These are phyloP conservation scores for Sebastes hubbsi DNA, from an alignment of 2,797 vertebrate genomes.

Conservation along the genomic window DNA sequence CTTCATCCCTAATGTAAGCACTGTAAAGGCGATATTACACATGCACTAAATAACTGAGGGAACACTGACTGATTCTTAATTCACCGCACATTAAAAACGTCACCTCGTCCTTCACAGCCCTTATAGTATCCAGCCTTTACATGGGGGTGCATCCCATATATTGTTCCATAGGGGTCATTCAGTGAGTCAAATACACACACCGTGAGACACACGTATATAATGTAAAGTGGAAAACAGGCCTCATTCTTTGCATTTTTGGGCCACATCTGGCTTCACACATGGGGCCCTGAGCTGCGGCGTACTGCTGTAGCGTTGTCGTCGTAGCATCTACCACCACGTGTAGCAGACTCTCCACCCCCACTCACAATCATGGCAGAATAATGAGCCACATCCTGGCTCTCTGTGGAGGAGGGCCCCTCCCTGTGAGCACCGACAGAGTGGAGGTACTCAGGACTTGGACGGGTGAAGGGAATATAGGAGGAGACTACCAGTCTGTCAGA, in stretches of 20 bases:
- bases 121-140: not conserved
- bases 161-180: not conserved
- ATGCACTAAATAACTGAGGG: constrained; percentile 20
- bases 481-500: constrained; percentile 15
- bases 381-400: constrained; percentile 25
- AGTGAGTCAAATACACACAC: not conserved
- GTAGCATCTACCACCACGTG: constrained; percentile 13
- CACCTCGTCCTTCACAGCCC: not conserved
- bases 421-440: constrained; percentile 12
- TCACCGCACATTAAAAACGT: not conserved
- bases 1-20: constrained; percentile 20
- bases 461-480: constrained; percentile 12
- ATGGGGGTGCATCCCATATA: not conserved
- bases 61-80: not conserved
- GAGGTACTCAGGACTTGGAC: constrained; percentile 23
- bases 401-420: constrained; percentile 29
- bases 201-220: not conserved
- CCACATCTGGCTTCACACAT: constrained; percentile 56
- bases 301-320: constrained; percentile 8
- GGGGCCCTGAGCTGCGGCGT: constrained; percentile 18
- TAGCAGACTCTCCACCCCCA: constrained; percentile 22
- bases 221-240: constrained; percentile 28
- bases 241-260: constrained; percentile 51
- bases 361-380: constrained; percentile 8
- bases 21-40: constrained; percentile 22